Percentiles rank a stretch among this genome's conserved stretches.
Conservation (phyloP, 1,140 invertebrate genomes). For the Megalopta genalis region DNA sequence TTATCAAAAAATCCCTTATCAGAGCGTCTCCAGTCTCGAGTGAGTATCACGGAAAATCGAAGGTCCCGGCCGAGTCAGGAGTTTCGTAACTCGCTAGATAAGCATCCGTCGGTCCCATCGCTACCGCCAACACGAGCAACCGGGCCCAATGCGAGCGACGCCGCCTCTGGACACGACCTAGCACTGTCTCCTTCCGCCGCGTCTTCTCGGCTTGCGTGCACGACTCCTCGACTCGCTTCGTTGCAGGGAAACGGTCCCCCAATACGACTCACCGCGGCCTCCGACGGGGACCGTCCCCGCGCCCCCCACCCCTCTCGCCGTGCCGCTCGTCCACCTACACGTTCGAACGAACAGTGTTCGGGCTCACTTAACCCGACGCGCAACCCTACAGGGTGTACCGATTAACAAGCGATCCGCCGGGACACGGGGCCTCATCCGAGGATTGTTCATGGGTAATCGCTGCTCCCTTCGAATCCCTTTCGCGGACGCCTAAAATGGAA, state of each 20-base stretch:
- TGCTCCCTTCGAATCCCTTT: constrained; percentile 5
- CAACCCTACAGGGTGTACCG: constrained; percentile 32
- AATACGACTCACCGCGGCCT: constrained; percentile 24
- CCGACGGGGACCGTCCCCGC: constrained; percentile 21
- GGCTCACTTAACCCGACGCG: constrained; percentile 25
- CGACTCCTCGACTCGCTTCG: background rate
- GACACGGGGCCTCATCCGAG: background rate
- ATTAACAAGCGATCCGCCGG: constrained; percentile 27
- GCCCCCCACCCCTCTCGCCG: background rate
- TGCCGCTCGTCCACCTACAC: constrained; percentile 16
- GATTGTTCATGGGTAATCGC: background rate
- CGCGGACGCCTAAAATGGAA: background rate
- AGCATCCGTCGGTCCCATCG: constrained; percentile 33
- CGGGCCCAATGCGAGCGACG: constrained; percentile 30
- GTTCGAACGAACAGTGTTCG: constrained; percentile 29
- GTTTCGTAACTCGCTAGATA: background rate
- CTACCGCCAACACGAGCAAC: constrained; percentile 26
- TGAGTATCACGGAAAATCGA: background rate
- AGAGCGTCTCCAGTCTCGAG: too few relatives aligned
- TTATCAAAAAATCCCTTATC: too few relatives aligned
- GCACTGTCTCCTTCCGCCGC: constrained; percentile 29
- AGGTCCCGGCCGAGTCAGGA: background rate
- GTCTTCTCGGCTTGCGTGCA: background rate
- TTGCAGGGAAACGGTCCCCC: constrained; percentile 2
- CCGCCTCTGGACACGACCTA: constrained; percentile 27